Base-by-base conservation (phyloP, 2,888 invertebrate genomes). In the Dicyrtoma fusca region DNA sequence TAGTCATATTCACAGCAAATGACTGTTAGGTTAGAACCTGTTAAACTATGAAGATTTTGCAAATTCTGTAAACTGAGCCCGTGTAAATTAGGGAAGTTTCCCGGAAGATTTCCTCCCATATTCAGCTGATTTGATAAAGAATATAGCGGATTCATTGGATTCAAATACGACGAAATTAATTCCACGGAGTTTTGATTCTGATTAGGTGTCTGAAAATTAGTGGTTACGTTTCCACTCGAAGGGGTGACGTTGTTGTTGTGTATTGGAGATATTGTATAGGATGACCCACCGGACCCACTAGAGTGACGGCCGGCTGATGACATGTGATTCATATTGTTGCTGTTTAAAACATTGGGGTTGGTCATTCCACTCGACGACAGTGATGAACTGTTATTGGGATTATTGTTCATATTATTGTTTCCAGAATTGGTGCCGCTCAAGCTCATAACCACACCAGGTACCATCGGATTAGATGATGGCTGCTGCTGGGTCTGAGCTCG, bases 201-300 rank as follows among this genome's bases (percentile, higher is more conserved):
- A 1, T 4, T n/a, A 49, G 57, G 45, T 23, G 25, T 17, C 14
- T 21, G 19, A 26, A 55, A 59, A 47, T 59, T 57, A 4, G 19
- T 61, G 11, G 42, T 55, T 5, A 23, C 11, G 44, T 55, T 68
- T n/a, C 45, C 26, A 47, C 14, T 55, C 13, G 21, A 26, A n/a
- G 14, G n/a, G 68, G 62, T 69, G 44, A n/a, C 11, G 44, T 55
- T 59, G 21, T 19, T 44, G 51, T 23, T 72, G 19, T 72, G 62
- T 19, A 78, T 72, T 0, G 78, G 78, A 17, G 78, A 78, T 66
- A 78, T 78, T 19, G 76, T 76, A 34, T 75, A 76, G 0, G 76
- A 70, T 10, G 74, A 69, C 0, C 23, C 45, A 42, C 25, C 21
- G 14, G 71, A 73, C 44, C 66, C 49, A 61, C 5, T n/a, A 13